Evolutionary conservation across 92 coral and sea anemone genomes (phyloP).

Genomic region (Phenganax subtilis): DNA sequence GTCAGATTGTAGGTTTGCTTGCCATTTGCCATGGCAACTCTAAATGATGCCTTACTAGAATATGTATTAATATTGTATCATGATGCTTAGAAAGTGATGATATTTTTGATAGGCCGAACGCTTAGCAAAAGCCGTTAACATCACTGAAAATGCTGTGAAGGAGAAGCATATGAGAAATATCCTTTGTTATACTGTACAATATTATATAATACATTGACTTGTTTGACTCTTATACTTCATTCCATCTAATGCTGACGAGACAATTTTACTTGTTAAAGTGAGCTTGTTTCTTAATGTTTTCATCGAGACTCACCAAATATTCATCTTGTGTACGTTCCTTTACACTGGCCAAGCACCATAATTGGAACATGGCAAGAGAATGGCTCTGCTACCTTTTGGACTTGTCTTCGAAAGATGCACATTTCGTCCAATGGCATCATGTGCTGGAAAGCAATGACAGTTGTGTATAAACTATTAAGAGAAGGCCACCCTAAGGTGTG

Average conservation of each 20-base stretch:
- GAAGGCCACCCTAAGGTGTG: slow-evolving; percentile 96
- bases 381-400: slow-evolving; percentile 85
- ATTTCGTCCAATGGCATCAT: slow-evolving; percentile 87
- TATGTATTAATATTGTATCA: not conserved
- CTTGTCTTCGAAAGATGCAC: slow-evolving; percentile 72
- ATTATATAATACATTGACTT: not conserved
- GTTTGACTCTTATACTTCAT: too few relatives aligned
- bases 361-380: slow-evolving; percentile 99
- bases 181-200: slow-evolving; percentile 46
- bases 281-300: too few relatives aligned
- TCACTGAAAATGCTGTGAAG: slow-evolving; percentile 82
- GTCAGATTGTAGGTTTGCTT: too few relatives aligned
- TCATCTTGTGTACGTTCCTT: not conserved
- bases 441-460: slow-evolving; percentile 98
- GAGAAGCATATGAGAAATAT: slow-evolving; percentile 99
- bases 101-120: slow-evolving; percentile 67
- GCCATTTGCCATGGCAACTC: too few relatives aligned
- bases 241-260: too few relatives aligned
- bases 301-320: not conserved
- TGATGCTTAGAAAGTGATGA: not conserved
- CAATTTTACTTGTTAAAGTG: too few relatives aligned
- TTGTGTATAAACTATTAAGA: slow-evolving; percentile 75
- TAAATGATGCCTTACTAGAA: too few relatives aligned
- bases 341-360: slow-evolving; percentile 62
- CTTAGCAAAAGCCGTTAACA: slow-evolving; percentile 83